phyloP scores from a whole-genome alignment of 37 sponge, comb jelly and placozoan species.

The Spongilla lacustris region DNA sequence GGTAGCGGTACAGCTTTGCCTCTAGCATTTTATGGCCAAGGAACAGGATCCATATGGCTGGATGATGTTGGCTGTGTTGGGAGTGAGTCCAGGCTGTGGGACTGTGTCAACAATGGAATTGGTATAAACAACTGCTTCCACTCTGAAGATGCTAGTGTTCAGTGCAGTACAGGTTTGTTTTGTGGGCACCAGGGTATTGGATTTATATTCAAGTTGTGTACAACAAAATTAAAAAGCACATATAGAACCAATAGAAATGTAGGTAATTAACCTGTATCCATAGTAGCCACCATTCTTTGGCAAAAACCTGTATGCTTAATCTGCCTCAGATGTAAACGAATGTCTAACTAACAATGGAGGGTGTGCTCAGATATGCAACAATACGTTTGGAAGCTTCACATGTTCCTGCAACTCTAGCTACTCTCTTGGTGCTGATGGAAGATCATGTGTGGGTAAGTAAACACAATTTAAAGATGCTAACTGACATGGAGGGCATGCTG shows the following conservation, averaged over 20 bases:
- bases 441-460: constrained; percentile 10
- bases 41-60: constrained; percentile 36
- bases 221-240: neutral
- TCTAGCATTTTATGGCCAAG: constrained; percentile 13
- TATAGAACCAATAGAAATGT: neutral
- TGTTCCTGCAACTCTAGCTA: constrained; percentile 23
- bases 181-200: neutral
- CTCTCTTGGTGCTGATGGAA: constrained; percentile 15
- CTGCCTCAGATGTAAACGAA: neutral
- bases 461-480: neutral
- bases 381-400: neutral
- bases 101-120: constrained; percentile 12
- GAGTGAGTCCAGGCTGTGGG: constrained; percentile 11
- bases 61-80: constrained; percentile 36
- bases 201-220: neutral
- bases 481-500: neutral
- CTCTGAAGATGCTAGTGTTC: constrained; percentile 47
- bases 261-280: neutral
- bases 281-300: neutral
- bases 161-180: constrained; percentile 11
- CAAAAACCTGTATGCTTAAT: neutral
- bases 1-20: neutral
- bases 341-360: neutral
- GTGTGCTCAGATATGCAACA: neutral
- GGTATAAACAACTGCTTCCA: constrained; percentile 39